Base-by-base conservation (phyloP, 2,888 invertebrate genomes). In the Drosophila nigritarsus region DNA sequence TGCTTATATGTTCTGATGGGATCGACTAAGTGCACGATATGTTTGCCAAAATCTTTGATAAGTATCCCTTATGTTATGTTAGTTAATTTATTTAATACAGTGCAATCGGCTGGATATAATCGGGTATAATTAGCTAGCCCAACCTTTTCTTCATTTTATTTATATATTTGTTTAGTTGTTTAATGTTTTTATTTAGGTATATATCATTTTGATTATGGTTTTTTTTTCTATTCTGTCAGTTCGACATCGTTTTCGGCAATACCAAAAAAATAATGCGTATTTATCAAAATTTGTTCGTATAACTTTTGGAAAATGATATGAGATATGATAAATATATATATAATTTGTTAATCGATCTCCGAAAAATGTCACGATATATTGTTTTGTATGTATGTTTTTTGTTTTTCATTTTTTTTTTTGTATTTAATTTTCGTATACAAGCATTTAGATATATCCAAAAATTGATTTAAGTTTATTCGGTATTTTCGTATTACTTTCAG, bases 361-460 rank as follows among this genome's bases (percentile, higher is more conserved):
- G 61, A 65, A 60, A 29, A 53, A 36, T 54, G 66, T 56, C 27
- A 55, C 40, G 59, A 64, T 72, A 62, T 60, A 62, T 63, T 63
- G 50, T 55, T 61, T 51, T 70, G 38, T 69, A 38, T 72, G 45
- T 71, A 27, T 40, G 18, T 29, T 27, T 38, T 29, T 40, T 29
- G 29, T 56, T 66, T 69, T 38, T 65, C 53, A 61, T 29, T 53
- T 69, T 53, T 69, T 38, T 68, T 62, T 71, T 72, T 51, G 64
- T 65, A 73, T 60, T 72, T 60, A 72, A 67, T 73, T 78, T 82
- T 91, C 91, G 91, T 91, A 90, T 91, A 91, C 91, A 91, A 91
- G 89, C 83, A 82, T 80, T 91, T 78, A 82, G 68, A 74, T 80
- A 70, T 81, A 81, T 83, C 83, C 80, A 89, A 82, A 83, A 83